Percentiles rank a stretch among this genome's conserved stretches.
Conservation (phyloP, 2,888 invertebrate species). For the Lasioglossum zephyrum region DNA sequence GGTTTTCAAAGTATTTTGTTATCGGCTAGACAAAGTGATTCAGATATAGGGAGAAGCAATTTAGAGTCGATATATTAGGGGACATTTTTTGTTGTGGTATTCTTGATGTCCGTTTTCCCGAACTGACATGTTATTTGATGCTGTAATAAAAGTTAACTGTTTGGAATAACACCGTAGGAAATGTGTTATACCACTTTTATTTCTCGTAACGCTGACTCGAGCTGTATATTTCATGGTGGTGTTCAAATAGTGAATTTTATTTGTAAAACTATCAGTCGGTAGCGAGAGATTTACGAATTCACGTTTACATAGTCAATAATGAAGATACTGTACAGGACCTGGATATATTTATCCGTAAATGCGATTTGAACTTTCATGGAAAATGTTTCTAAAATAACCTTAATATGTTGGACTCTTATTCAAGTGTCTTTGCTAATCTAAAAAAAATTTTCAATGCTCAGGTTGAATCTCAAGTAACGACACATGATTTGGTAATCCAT, state of each 20-base stretch:
- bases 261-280: neutral
- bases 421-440: no score
- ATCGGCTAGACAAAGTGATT: neutral
- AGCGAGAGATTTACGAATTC: neutral
- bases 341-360: neutral
- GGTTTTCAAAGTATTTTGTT: neutral
- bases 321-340: neutral
- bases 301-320: neutral
- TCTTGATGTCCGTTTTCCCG: neutral
- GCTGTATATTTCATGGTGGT: neutral
- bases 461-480: no score
- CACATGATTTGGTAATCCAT: neutral
- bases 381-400: neutral
- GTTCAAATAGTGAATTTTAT: neutral
- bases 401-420: neutral
- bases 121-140: neutral
- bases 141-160: constrained; percentile 10
- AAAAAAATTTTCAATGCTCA: no score
- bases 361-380: neutral
- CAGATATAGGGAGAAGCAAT: neutral
- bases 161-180: neutral
- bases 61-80: neutral
- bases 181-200: neutral
- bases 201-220: neutral
- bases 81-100: neutral